phyloP scores from a whole-genome alignment of 1,140 invertebrate species.

The Lutraria rhynchaena region DNA sequence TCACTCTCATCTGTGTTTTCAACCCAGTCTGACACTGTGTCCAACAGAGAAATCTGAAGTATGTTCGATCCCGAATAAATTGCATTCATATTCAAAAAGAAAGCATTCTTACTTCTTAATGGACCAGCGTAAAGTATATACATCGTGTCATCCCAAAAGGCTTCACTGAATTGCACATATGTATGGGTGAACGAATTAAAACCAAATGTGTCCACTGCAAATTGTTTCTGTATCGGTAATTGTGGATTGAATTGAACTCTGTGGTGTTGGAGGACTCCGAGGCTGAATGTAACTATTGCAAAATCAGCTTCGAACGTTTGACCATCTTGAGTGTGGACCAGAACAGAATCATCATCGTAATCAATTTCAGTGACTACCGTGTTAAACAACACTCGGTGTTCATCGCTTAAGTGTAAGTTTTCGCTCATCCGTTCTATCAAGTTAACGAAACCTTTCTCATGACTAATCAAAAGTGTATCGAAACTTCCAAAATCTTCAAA shows the following conservation, averaged over 20 bases:
- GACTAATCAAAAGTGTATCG: background rate
- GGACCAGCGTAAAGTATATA: background rate
- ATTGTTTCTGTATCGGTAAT: background rate
- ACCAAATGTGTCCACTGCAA: slow-evolving; percentile 16
- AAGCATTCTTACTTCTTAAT: background rate
- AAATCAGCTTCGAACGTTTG: slow-evolving; percentile 3
- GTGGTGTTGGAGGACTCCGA: slow-evolving; percentile 23
- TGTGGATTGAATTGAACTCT: slow-evolving; percentile 1
- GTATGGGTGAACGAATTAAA: background rate
- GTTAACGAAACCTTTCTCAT: background rate
- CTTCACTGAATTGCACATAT: slow-evolving; percentile 3
- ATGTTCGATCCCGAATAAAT: slow-evolving; percentile 18
- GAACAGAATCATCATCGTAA: background rate
- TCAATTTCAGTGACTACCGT: background rate
- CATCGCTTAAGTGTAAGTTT: background rate
- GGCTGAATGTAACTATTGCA: slow-evolving; percentile 32
- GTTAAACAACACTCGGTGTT: background rate
- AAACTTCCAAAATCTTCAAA: slow-evolving; percentile 3
- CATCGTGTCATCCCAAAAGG: slow-evolving; percentile 17
- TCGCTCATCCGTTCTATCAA: background rate
- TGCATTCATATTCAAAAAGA: slow-evolving; percentile 9
- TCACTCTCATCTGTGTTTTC: background rate
- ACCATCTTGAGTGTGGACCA: background rate
- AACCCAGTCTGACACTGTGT: background rate
- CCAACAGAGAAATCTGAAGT: slow-evolving; percentile 1